These are phyloP conservation scores for Drosophila differens DNA, from an alignment of 2,888 invertebrate species.

Conservation along the genomic window DNA sequence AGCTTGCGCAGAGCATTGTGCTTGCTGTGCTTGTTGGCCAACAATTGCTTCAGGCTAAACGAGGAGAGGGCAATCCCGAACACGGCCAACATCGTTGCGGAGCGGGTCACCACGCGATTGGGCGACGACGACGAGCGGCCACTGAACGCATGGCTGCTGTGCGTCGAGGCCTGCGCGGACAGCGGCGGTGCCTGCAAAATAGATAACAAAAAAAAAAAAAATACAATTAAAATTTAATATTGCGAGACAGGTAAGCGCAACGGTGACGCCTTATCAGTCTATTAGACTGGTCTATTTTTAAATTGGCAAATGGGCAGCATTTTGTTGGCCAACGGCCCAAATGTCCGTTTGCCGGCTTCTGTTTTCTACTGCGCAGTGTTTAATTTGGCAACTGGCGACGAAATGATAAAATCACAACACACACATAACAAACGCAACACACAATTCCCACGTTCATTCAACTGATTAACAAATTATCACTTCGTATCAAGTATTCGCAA, in stretches of 20 bases:
- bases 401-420: slow-evolving; percentile 13
- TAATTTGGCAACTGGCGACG: slow-evolving; percentile 50
- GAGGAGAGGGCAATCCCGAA: slow-evolving; percentile 88
- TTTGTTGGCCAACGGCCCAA: slow-evolving; percentile 56
- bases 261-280: slow-evolving; percentile 9
- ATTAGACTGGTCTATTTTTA: slow-evolving; percentile 43
- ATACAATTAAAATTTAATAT: not conserved
- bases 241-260: slow-evolving; percentile 6
- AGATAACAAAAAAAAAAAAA: slow-evolving; percentile 5
- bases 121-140: slow-evolving; percentile 82
- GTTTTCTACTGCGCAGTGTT: slow-evolving; percentile 58
- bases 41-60: slow-evolving; percentile 88
- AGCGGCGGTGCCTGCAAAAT: slow-evolving; percentile 62
- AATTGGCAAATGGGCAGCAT: slow-evolving; percentile 48
- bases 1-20: slow-evolving; percentile 76
- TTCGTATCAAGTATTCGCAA: slow-evolving; percentile 11
- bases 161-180: slow-evolving; percentile 62
- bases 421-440: slow-evolving; percentile 12
- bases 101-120: slow-evolving; percentile 87
- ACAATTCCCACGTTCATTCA: slow-evolving; percentile 69
- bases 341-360: slow-evolving; percentile 11
- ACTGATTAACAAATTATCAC: slow-evolving; percentile 44
- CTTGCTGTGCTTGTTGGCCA: slow-evolving; percentile 83
- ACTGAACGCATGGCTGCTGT: slow-evolving; percentile 68
- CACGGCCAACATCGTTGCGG: slow-evolving; percentile 87